Base-by-base conservation (phyloP, 2,113 vertebrate genomes). In the Xyrauchen texanus region DNA sequence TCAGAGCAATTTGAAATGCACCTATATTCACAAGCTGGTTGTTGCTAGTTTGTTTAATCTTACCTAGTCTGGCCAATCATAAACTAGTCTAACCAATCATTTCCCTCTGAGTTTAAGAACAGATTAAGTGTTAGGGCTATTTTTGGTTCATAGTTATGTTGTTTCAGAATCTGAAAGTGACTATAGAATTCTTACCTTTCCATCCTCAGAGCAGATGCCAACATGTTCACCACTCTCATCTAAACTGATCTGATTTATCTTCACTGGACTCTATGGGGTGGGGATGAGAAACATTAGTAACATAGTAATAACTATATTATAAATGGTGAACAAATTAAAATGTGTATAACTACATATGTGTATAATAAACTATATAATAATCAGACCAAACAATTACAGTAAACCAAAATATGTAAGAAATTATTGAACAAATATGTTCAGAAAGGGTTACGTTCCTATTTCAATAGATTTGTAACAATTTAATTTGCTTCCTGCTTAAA, bases 241-340 rank as follows among this genome's bases (percentile, higher is more conserved):
- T 93, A 99, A 88, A 88, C 98, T 99, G 88, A 99, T 95, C 90
- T 99, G 98, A 92, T 99, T 99, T 91, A 99, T 97, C 91, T 98
- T 99, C 90, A 99, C 98, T 6, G 95, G 93, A 87, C 96, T 97
- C 98, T 99, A 89, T 1, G 45, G 73, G 81, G 78, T 90, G 57
- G 85, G 85, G n/a, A 62, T 5, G 8, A 3, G 2, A 61, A 63
- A 62, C 7, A 63, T 51, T 34, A 34, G 21, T 34, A 34, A 34
- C 21, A 34, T 8, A 49, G 47, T 49, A 49, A 8, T 49, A 49
- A 49, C 8, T 49, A 49, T 4, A 49, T 34, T 55, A 58, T 4
- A 58, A 58, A 57, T 55, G 53, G 13, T 55, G 0, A 5, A 12
- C 53, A n/a, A n/a, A n/a, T n/a, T n/a, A n/a, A n/a, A n/a, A n/a